Percentiles rank a stretch among this genome's conserved stretches.
These are phyloP conservation scores for Hirtodrosophila histrioides DNA, from an alignment of 2,888 invertebrate species.

Conservation along the genomic window DNA sequence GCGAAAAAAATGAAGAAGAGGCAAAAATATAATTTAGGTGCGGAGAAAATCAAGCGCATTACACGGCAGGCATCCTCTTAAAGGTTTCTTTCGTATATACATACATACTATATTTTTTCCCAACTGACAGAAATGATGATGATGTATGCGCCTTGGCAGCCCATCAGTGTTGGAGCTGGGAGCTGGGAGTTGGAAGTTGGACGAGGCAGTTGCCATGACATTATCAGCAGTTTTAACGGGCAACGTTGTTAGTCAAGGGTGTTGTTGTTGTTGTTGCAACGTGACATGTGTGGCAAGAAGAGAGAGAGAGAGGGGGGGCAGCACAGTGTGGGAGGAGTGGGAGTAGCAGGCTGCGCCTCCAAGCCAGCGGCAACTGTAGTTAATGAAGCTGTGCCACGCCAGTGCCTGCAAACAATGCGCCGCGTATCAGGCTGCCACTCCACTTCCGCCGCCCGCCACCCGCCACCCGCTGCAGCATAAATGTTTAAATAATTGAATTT, in stretches of 20 bases:
- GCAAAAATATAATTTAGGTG: constrained; percentile 68
- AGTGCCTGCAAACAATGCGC: constrained; percentile 41
- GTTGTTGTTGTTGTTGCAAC: constrained; percentile 29
- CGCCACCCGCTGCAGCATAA: constrained; percentile 4
- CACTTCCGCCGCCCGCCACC: neutral
- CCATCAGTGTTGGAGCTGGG: constrained; percentile 50
- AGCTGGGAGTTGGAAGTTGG: constrained; percentile 17
- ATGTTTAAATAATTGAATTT: constrained; percentile 63
- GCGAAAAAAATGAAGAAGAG: constrained; percentile 15
- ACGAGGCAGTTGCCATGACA: constrained; percentile 59
- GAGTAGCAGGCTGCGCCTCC: neutral
- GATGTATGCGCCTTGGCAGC: constrained; percentile 77
- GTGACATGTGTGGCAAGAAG: constrained; percentile 26
- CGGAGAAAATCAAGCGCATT: constrained; percentile 71
- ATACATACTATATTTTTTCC: too few relatives aligned
- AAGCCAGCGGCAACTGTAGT: constrained; percentile 20
- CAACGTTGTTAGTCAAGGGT: constrained; percentile 47
- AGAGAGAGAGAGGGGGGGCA: neutral
- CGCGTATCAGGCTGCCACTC: constrained; percentile 1
- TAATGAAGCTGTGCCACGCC: constrained; percentile 56
- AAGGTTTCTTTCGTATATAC: constrained; percentile 17
- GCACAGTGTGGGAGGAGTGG: constrained; percentile 6
- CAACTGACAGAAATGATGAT: constrained; percentile 76
- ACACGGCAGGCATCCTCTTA: constrained; percentile 42
- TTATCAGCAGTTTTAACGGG: constrained; percentile 68